phyloP scores from a whole-genome alignment of 2,888 invertebrate species.

The Diploptera punctata region DNA sequence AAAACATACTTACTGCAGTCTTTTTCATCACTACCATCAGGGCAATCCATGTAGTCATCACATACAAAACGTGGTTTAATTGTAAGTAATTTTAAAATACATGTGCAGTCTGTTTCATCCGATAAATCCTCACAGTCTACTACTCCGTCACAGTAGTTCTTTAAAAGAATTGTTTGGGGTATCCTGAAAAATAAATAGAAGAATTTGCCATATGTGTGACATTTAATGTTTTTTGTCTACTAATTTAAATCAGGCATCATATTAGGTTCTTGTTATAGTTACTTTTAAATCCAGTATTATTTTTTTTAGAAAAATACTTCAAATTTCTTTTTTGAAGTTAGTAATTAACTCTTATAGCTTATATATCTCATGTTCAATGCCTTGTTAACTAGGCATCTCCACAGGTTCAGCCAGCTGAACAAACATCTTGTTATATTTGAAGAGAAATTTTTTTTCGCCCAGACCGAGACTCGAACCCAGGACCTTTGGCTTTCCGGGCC shows the following conservation, averaged over 20 bases:
- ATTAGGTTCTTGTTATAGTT: background rate
- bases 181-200: slow-evolving; percentile 54
- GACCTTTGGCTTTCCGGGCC: no score
- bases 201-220: background rate
- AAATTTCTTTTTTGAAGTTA: no score
- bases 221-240: background rate
- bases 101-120: slow-evolving; percentile 77
- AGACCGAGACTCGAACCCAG: no score
- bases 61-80: slow-evolving; percentile 67
- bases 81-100: slow-evolving; percentile 62
- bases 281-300: no score
- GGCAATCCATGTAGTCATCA: slow-evolving; percentile 76
- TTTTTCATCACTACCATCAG: slow-evolving; percentile 75
- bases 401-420: no score
- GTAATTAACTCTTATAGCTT: no score
- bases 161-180: slow-evolving; percentile 65
- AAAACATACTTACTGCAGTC: slow-evolving; percentile 72
- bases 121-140: slow-evolving; percentile 84
- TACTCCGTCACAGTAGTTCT: slow-evolving; percentile 69
- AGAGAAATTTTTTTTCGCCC: no score
- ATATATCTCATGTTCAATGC: no score
- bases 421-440: no score
- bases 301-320: no score
- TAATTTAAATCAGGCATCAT: no score
- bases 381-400: no score